Evolutionary conservation across 2,113 vertebrate genomes (phyloP).

Genomic region (Leptosomus discolor): DNA sequence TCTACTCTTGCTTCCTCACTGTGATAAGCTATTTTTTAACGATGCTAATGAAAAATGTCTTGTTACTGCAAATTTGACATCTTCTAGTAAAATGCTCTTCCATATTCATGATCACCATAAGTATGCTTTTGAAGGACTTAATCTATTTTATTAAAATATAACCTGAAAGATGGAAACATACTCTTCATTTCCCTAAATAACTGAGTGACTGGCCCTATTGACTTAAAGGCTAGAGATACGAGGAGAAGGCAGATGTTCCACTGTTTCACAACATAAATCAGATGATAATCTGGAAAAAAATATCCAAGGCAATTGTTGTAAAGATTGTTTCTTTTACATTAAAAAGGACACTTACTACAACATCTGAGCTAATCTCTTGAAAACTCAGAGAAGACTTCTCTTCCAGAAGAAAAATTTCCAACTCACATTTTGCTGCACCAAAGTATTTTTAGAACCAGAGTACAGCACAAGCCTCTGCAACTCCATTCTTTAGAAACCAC

Average conservation of each 20-base stretch:
- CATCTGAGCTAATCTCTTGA: background rate
- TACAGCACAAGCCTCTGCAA: background rate
- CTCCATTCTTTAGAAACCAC: background rate
- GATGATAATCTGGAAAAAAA: background rate
- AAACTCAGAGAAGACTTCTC: background rate
- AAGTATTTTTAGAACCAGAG: background rate
- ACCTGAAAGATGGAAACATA: background rate
- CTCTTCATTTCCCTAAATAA: background rate
- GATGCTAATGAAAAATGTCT: background rate
- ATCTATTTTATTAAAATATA: background rate
- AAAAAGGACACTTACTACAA: background rate
- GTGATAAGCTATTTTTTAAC: background rate
- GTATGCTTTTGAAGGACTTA: background rate
- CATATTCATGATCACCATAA: background rate
- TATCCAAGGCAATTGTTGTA: background rate
- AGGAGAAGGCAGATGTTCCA: background rate
- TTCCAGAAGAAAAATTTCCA: background rate
- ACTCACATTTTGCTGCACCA: background rate
- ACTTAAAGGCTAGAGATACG: background rate
- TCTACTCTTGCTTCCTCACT: background rate
- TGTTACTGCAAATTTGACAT: background rate
- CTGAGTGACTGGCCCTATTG: background rate
- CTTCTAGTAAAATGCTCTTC: background rate
- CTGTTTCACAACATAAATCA: background rate
- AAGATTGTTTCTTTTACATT: background rate